phyloP scores from a whole-genome alignment of 2,888 invertebrate species.

The Chirona hameri region DNA sequence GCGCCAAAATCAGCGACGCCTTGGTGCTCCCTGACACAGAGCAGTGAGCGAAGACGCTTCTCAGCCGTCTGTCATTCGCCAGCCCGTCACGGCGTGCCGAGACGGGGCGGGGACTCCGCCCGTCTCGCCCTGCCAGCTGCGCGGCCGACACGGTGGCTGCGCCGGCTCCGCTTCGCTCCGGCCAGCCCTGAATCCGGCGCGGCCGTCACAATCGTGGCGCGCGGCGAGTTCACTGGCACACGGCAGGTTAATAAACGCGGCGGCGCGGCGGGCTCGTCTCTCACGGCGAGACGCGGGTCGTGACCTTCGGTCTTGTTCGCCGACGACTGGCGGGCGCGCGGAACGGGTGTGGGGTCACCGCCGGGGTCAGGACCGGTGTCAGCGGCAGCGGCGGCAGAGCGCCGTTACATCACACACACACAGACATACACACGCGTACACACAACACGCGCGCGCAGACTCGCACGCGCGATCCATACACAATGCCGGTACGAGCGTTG shows the following conservation, averaged over 20 bases:
- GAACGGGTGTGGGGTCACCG: slow-evolving; percentile 6
- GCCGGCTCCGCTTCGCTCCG: neutral
- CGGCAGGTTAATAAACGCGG: neutral
- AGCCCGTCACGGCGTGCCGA: neutral
- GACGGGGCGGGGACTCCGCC: neutral
- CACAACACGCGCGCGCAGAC: neutral
- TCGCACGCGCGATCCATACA: neutral
- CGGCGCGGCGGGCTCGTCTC: neutral
- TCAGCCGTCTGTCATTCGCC: neutral
- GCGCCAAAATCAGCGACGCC: too few species aligned
- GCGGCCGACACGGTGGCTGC: neutral
- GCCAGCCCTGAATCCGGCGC: neutral
- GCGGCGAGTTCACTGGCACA: neutral
- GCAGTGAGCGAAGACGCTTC: neutral
- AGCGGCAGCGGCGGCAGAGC: neutral
- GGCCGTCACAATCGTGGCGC: neutral
- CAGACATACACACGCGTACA: neutral
- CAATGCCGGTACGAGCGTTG: too few species aligned
- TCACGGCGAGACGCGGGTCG: neutral
- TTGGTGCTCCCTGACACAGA: too few species aligned
- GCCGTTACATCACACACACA: neutral
- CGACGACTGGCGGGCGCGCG: neutral
- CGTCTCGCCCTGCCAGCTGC: neutral
- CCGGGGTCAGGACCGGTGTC: neutral
- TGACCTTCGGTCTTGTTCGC: neutral